phyloP scores from a whole-genome alignment of 1,140 invertebrate genomes.

The Mycetomoellerius zeteki region DNA sequence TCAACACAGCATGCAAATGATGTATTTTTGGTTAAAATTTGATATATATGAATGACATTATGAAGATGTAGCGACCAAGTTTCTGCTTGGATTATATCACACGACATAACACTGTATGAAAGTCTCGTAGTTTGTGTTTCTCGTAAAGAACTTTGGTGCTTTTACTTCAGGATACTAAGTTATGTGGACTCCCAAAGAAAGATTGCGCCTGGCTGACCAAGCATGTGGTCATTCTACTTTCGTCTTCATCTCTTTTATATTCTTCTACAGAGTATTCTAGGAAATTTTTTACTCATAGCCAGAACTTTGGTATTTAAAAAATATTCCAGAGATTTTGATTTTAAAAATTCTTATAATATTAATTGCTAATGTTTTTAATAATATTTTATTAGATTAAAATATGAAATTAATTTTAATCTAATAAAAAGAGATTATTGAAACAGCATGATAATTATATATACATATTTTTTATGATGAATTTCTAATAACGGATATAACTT shows the following conservation, averaged over 20 bases:
- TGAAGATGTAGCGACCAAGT: not conserved
- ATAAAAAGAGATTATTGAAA: not conserved
- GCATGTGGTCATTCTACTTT: constrained; percentile 28
- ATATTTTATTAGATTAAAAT: not conserved
- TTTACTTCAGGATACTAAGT: not conserved
- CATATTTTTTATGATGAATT: not conserved
- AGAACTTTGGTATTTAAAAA: not conserved
- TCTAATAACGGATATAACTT: not conserved
- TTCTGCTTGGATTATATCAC: constrained; percentile 15
- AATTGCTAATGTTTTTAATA: not conserved
- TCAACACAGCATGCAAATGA: not conserved
- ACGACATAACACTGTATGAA: not conserved
- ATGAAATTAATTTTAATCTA: not conserved
- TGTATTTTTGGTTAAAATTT: not conserved
- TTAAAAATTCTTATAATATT: not conserved
- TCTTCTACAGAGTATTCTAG: not conserved
- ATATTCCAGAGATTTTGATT: constrained; percentile 7
- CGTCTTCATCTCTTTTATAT: constrained; percentile 9
- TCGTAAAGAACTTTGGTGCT: constrained; percentile 1
- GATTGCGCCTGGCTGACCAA: constrained; percentile 38
- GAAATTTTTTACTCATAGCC: not conserved
- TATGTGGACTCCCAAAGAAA: constrained; percentile 24
- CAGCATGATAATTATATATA: not conserved
- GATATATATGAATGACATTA: not conserved
- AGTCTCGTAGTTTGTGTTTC: not conserved